Conservation (phyloP, 2,888 invertebrate genomes). For the Trichopria drosophilae region DNA sequence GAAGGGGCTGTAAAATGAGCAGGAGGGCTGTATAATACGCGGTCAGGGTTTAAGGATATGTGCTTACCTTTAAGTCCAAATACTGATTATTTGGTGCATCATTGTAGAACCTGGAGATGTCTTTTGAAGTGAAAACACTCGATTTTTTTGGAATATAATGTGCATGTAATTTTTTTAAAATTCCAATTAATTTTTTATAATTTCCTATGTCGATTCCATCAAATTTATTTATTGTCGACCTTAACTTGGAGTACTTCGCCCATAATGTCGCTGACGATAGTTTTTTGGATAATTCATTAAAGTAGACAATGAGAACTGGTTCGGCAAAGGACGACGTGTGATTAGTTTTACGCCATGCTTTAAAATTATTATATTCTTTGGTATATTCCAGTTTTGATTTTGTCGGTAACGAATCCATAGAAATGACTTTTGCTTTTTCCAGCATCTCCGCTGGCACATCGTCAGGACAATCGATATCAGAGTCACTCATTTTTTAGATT, state of each 20-base stretch:
- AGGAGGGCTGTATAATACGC: not conserved
- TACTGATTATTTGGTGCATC: conserved; percentile 18
- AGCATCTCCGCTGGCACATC: too few relatives aligned
- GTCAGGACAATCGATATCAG: too few relatives aligned
- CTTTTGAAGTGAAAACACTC: conserved; percentile 9
- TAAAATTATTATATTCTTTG: conserved; percentile 6
- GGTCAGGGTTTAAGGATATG: not conserved
- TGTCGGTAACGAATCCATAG: not conserved
- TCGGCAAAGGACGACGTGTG: conserved; percentile 7
- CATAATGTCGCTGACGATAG: not conserved
- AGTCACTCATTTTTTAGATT: too few relatives aligned
- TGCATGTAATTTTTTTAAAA: conserved; percentile 3
- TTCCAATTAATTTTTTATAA: not conserved
- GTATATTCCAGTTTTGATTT: conserved; percentile 5
- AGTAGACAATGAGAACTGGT: too few relatives aligned
- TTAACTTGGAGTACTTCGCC: conserved; percentile 7
- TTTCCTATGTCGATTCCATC: not conserved
- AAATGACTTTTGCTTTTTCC: not conserved
- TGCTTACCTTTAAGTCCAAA: conserved; percentile 25
- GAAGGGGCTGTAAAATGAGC: not conserved
- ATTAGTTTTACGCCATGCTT: conserved; percentile 4
- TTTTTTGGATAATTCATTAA: not conserved
- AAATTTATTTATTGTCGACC: conserved; percentile 3
- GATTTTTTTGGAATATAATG: conserved; percentile 21
- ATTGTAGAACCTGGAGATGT: conserved; percentile 18